These are phyloP conservation scores for Diorhabda carinulata DNA, from an alignment of 1,140 invertebrate species.

Conservation along the genomic window DNA sequence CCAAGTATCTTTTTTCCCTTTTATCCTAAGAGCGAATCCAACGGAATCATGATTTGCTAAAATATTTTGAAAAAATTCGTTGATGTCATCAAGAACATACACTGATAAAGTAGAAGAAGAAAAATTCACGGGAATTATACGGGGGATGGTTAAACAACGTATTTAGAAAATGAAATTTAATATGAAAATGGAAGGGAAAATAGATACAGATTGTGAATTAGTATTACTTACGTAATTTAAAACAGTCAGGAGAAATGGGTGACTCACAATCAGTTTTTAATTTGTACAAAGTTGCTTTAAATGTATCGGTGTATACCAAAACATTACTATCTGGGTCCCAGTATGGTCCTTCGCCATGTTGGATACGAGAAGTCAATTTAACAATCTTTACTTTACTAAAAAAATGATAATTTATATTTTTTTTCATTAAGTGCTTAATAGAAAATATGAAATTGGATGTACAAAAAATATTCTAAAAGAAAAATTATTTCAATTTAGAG, in stretches of 20 bases:
- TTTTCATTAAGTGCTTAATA: too few species aligned
- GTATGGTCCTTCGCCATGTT: slow-evolving; percentile 30
- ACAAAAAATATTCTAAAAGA: too few species aligned
- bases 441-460: too few species aligned
- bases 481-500: too few species aligned
- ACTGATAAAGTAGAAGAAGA: too few species aligned
- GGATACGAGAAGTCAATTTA: slow-evolving; percentile 12
- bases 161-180: too few species aligned
- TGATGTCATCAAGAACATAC: too few species aligned
- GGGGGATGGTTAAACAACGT: too few species aligned
- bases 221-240: background rate
- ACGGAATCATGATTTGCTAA: slow-evolving; percentile 23
- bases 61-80: background rate
- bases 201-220: too few species aligned
- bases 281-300: slow-evolving; percentile 24
- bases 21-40: slow-evolving; percentile 22
- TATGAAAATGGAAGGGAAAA: too few species aligned
- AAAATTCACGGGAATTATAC: too few species aligned
- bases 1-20: slow-evolving; percentile 15
- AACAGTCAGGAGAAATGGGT: background rate
- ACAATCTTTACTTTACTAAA: background rate
- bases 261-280: background rate
- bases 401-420: background rate
- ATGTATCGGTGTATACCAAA: slow-evolving; percentile 31
- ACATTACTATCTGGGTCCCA: slow-evolving; percentile 18